A percentile compares a stretch with the other conserved stretches of the same genome.
These are phyloP conservation scores for Lepilemur septentrionalis DNA, from an alignment of 2,797 vertebrate genomes.

Conservation along the genomic window DNA sequence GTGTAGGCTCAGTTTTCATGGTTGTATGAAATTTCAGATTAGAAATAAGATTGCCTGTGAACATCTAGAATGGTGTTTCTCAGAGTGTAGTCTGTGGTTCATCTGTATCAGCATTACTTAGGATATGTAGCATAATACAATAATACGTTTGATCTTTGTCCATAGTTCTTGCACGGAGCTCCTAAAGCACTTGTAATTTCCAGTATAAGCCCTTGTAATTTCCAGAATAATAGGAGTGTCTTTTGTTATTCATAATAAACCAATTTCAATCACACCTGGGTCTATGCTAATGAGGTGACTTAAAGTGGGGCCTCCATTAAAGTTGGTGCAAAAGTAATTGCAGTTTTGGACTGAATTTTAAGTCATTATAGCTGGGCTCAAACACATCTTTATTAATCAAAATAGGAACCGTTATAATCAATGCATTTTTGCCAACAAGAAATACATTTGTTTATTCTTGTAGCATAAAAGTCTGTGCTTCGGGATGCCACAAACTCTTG, in stretches of 20 bases:
- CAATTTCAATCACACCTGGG: neutral
- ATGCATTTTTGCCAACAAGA: too few species aligned
- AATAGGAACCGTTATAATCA: too few species aligned
- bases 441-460: too few species aligned
- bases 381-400: too few species aligned
- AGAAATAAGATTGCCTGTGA: neutral
- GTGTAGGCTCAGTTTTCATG: neutral
- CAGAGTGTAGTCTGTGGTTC: neutral
- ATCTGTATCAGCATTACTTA: slow-evolving; percentile 19
- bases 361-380: too few species aligned
- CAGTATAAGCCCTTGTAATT: neutral
- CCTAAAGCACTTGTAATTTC: neutral
- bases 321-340: too few species aligned
- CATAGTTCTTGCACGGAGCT: neutral
- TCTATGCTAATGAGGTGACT: neutral
- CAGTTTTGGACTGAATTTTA: too few species aligned
- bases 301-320: neutral
- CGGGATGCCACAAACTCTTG: too few species aligned
- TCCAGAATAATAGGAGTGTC: neutral
- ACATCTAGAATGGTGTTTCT: neutral
- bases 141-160: neutral
- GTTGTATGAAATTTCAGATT: neutral
- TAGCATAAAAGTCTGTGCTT: too few species aligned
- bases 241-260: neutral
- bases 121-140: neutral